Evolutionary conservation across 2,888 invertebrate species (phyloP).

Genomic region (Pseudanteris insignis): DNA sequence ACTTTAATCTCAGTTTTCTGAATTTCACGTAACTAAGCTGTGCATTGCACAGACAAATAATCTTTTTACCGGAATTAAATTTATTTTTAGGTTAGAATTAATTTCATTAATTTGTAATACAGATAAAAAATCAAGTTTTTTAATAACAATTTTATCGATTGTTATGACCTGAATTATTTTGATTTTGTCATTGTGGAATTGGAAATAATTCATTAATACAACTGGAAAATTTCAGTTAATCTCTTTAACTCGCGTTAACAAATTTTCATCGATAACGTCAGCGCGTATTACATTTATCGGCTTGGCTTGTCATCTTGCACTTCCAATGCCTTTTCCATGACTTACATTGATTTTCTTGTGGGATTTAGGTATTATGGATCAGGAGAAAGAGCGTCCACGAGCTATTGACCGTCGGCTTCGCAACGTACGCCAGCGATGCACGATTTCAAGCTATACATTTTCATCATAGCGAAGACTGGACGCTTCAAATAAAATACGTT

Average conservation of each 20-base stretch:
- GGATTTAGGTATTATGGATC: slow-evolving; percentile 82
- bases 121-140: no score
- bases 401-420: slow-evolving; percentile 84
- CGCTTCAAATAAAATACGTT: slow-evolving; percentile 88
- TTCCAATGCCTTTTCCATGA: slow-evolving; percentile 15
- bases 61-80: no score
- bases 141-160: no score
- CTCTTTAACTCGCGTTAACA: no score
- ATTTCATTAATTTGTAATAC: no score
- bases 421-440: slow-evolving; percentile 89
- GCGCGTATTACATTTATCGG: slow-evolving; percentile 7
- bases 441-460: slow-evolving; percentile 87
- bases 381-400: slow-evolving; percentile 78
- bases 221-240: not conserved
- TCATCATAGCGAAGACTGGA: slow-evolving; percentile 93
- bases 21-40: no score
- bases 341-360: slow-evolving; percentile 28
- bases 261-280: no score
- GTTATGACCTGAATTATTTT: no score
- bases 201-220: not conserved
- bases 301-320: slow-evolving; percentile 8
- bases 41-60: no score
- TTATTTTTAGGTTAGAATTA: no score
- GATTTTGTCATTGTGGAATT: no score
- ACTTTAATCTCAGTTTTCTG: no score